Evolutionary conservation across 2,113 vertebrate species (phyloP).

Genomic region (Uropsilus gracilis): DNA sequence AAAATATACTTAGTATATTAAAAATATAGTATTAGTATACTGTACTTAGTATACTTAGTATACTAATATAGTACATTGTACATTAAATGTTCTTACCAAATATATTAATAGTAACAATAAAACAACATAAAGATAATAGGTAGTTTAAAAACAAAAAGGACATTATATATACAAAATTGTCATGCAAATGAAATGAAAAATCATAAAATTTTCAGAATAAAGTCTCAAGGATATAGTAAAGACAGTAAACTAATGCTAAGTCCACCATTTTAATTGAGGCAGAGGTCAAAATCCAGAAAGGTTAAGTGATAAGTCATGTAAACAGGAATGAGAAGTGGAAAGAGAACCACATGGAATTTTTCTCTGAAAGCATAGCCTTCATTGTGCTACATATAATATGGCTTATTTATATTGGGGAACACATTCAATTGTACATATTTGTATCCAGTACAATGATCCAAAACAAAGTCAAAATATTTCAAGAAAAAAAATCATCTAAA

Average conservation of each 20-base stretch:
- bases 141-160: neutral
- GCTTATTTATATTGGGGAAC: neutral
- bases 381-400: neutral
- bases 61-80: no score
- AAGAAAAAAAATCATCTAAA: neutral
- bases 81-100: no score
- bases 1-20: no score
- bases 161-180: neutral
- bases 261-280: neutral
- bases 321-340: neutral
- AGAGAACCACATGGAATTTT: neutral
- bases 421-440: neutral
- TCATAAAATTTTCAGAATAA: neutral
- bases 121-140: no score
- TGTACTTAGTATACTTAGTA: no score
- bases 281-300: neutral
- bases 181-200: neutral
- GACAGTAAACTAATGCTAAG: neutral
- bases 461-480: neutral
- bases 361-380: neutral
- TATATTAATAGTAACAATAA: no score
- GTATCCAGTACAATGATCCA: neutral
- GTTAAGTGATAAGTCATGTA: neutral
- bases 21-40: no score
- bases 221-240: neutral